Conservation (phyloP, 2,113 vertebrate genomes). For the Xiphophorus maculatus region DNA sequence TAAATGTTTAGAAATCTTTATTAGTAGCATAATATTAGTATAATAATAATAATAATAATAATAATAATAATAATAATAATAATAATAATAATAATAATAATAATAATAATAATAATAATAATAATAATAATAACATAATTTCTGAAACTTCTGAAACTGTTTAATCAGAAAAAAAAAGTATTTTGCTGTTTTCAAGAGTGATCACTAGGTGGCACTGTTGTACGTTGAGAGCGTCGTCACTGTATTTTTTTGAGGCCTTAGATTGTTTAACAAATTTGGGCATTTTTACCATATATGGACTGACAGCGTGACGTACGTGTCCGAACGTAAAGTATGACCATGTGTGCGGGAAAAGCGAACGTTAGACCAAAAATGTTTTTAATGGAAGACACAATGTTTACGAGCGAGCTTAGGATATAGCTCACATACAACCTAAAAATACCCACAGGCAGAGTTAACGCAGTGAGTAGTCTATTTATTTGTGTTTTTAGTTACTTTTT, state of each 20-base stretch:
- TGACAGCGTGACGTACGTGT: constrained; percentile 30
- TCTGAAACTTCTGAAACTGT: background rate
- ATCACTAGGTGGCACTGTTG: constrained; percentile 36
- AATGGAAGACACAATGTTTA: background rate
- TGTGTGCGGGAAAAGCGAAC: constrained; percentile 69
- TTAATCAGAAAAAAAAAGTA: background rate
- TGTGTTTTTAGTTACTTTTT: background rate
- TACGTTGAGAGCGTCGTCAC: background rate
- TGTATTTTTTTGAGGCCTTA: rapidly evolving
- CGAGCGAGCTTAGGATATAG: background rate
- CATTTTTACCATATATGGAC: constrained; percentile 45
- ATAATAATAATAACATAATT: background rate
- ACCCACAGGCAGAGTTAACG: background rate
- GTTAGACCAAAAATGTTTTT: constrained; percentile 23
- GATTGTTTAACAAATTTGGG: constrained; percentile 39
- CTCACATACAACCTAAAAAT: background rate
- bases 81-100: background rate
- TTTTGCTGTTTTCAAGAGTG: background rate
- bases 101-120: background rate
- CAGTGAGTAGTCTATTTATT: background rate
- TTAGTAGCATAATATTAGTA: background rate
- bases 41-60: background rate
- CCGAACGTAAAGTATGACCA: constrained; percentile 60
- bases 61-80: background rate
- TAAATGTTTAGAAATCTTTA: background rate